Conservation (phyloP, 2,888 invertebrate genomes). For the Lissonota sp. region DNA sequence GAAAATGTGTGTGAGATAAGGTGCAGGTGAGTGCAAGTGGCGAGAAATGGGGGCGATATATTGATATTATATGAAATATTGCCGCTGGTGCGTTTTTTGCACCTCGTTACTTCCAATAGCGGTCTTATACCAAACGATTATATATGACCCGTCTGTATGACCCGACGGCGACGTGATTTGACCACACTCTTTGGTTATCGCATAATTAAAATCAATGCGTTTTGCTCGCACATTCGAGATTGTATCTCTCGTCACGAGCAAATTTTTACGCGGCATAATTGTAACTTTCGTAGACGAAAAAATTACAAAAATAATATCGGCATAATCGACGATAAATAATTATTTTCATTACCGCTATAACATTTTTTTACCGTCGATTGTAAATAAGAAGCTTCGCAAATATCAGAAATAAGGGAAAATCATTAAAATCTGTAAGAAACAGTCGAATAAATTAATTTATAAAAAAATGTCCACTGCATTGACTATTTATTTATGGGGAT, state of each 20-base stretch:
- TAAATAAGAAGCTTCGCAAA: neutral
- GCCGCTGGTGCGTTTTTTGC: neutral
- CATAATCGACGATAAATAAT: neutral
- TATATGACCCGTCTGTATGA: conserved; percentile 16
- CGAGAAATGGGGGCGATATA: conserved; percentile 55
- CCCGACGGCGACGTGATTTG: conserved; percentile 1
- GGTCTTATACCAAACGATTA: conserved; percentile 18
- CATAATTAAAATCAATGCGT: conserved; percentile 46
- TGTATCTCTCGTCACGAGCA: neutral
- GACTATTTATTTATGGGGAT: no score
- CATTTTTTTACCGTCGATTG: neutral
- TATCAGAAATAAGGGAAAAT: neutral
- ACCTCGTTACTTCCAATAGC: neutral
- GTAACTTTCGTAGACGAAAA: no score
- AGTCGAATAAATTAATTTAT: no score
- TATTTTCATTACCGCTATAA: neutral
- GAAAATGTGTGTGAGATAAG: conserved; percentile 49
- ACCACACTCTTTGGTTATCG: conserved; percentile 9
- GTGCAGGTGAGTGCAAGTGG: conserved; percentile 47
- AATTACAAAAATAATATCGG: no score
- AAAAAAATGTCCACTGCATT: no score
- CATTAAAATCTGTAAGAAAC: no score
- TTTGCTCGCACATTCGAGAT: conserved; percentile 17
- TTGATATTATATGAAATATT: conserved; percentile 8
- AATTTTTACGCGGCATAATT: neutral